A percentile compares a stretch with the other conserved stretches of the same genome.
Conservation (phyloP, 2,888 invertebrate species). For the Masnerella sp. region DNA sequence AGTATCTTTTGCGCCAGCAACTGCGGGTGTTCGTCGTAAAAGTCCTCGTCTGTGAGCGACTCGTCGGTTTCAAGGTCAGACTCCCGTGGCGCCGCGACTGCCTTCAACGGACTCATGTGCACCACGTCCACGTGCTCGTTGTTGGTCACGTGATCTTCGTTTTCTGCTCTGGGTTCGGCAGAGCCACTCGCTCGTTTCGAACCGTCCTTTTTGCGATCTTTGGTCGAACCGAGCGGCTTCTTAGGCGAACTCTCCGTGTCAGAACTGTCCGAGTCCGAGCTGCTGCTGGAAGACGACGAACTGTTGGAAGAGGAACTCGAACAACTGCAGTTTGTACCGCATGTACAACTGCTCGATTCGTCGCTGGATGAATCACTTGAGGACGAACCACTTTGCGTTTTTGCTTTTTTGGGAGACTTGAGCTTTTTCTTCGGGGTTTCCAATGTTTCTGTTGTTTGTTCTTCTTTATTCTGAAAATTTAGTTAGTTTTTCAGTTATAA, state of each 20-base stretch:
- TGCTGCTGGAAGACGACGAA: constrained; percentile 80
- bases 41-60: constrained; percentile 92
- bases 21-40: constrained; percentile 91
- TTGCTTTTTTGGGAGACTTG: constrained; percentile 75
- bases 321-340: constrained; percentile 91
- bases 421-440: constrained; percentile 68
- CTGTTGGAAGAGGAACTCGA: constrained; percentile 85
- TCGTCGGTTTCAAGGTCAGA: constrained; percentile 91
- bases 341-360: constrained; percentile 87
- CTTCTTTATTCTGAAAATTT: constrained; percentile 54
- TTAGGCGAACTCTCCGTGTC: constrained; percentile 80
- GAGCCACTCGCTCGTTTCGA: constrained; percentile 75
- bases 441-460: constrained; percentile 67
- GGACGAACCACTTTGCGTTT: constrained; percentile 80
- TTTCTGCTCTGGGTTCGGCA: constrained; percentile 71
- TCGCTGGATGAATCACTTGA: constrained; percentile 88
- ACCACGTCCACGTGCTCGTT: constrained; percentile 79
- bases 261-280: constrained; percentile 81
- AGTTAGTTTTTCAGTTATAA: too few species aligned
- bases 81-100: constrained; percentile 82
- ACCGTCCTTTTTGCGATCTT: constrained; percentile 76
- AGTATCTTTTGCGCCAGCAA: constrained; percentile 85
- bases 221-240: constrained; percentile 71
- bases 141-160: constrained; percentile 72
- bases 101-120: constrained; percentile 78